phyloP scores from a whole-genome alignment of 92 coral and sea anemone genomes.

The Micromussa lordhowensis region DNA sequence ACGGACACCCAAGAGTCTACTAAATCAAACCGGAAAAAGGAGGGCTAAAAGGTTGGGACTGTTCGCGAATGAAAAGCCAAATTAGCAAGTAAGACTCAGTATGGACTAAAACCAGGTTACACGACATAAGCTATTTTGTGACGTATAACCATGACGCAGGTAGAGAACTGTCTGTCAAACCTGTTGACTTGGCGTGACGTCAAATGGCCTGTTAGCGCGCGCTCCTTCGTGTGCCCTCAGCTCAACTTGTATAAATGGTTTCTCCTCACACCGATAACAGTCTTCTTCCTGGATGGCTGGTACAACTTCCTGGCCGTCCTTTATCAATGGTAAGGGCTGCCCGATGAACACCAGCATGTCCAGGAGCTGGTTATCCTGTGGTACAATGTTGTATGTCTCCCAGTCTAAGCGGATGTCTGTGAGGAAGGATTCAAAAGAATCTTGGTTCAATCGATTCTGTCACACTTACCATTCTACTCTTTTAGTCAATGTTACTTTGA shows the following conservation, averaged over 20 bases:
- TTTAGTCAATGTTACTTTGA: too few species aligned
- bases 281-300: conserved; percentile 56
- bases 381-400: conserved; percentile 84
- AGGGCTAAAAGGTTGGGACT: too few species aligned
- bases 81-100: too few species aligned
- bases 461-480: too few species aligned
- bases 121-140: background rate
- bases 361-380: conserved; percentile 79
- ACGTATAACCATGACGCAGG: background rate
- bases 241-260: conserved; percentile 82
- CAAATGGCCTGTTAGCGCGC: conserved; percentile 80
- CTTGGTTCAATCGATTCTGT: background rate
- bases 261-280: conserved; percentile 44
- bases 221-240: conserved; percentile 87
- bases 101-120: too few species aligned
- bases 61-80: too few species aligned
- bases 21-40: too few species aligned
- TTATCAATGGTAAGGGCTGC: conserved; percentile 76
- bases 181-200: conserved; percentile 87
- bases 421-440: background rate
- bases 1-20: too few species aligned
- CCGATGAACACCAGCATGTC: conserved; percentile 91
- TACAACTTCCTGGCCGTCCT: conserved; percentile 78
- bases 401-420: conserved; percentile 97
- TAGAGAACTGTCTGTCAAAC: conserved; percentile 39